Percentiles rank a stretch among this genome's conserved stretches.
Evolutionary conservation across 1,140 invertebrate genomes (phyloP).

Genomic region (Drosophila rhopaloa): DNA sequence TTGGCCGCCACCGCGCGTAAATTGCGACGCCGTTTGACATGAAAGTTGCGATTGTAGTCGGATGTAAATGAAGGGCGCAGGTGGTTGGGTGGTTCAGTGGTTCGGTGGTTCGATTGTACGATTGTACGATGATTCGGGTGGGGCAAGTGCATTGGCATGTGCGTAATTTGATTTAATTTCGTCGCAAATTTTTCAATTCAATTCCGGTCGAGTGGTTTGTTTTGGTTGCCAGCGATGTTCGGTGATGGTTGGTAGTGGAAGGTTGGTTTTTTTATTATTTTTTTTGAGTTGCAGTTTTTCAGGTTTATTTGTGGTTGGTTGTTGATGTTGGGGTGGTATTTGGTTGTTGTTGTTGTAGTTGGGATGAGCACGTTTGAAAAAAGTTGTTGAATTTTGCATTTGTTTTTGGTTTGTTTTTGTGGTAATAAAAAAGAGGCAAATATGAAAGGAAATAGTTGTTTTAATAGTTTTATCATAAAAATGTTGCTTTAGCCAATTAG

Average conservation of each 20-base stretch:
- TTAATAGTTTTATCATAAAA: slow-evolving; percentile 82
- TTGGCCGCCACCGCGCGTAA: slow-evolving; percentile 66
- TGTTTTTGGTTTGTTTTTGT: slow-evolving; percentile 44
- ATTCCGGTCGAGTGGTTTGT: slow-evolving; percentile 66
- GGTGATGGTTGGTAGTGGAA: slow-evolving; percentile 39
- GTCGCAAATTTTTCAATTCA: slow-evolving; percentile 76
- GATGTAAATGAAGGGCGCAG: slow-evolving; percentile 41
- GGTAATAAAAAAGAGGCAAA: slow-evolving; percentile 77
- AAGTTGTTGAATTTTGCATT: slow-evolving; percentile 69
- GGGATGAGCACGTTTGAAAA: slow-evolving; percentile 75
- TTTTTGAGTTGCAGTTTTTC: slow-evolving; percentile 47
- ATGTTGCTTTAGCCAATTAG: slow-evolving; percentile 69
- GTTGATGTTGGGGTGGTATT: slow-evolving; percentile 30
- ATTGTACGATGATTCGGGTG: slow-evolving; percentile 8
- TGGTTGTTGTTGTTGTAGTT: slow-evolving; percentile 38
- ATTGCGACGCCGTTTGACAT: slow-evolving; percentile 82
- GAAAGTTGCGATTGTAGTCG: slow-evolving; percentile 50
- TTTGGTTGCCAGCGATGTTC: slow-evolving; percentile 70
- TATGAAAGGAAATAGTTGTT: slow-evolving; percentile 82
- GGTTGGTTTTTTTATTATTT: slow-evolving; percentile 18
- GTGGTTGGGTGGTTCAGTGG: slow-evolving; percentile 23
- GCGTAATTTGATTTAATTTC: slow-evolving; percentile 81
- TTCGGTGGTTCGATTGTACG: background rate
- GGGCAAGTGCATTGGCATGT: slow-evolving; percentile 59
- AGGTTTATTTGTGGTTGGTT: slow-evolving; percentile 63